Base-by-base conservation (phyloP, 2,888 invertebrate species). In the Malthinus seriepunctatus region DNA sequence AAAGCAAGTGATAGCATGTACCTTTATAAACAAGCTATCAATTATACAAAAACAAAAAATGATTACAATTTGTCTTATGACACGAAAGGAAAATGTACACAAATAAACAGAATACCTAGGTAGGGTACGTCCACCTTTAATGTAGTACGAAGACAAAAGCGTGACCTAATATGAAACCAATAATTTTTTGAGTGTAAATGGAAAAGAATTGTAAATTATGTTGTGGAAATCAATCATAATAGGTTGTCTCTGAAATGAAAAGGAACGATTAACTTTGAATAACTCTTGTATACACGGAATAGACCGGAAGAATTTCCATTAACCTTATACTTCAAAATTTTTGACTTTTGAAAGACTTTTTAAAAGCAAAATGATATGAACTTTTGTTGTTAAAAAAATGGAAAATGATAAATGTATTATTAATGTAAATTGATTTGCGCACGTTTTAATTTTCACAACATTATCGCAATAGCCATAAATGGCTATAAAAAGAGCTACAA, bases 181-280 rank as follows among this genome's bases (percentile, higher is more conserved):
- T 34, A 49, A 49, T 37, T n/a, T n/a, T n/a, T 49, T 37, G 23
- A 5, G 23, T 5, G 23, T 5, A 5, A 23, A 49, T 49, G n/a
- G 10, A n/a, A 12, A 12, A 10, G 7, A 42, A 12, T 9, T 11
- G 14, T 2, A 47, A n/a, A 6, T 45, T 52, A 35, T 52, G 44
- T 52, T 37, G n/a, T n/a, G 52, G 6, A 35, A 52, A 52, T 52
- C 52, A 35, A 52, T 52, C 42, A 51, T 51, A 23, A 23, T 14
- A 15, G 42, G 51, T 51, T 14, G 14, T n/a, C n/a, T n/a, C 23
- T 23, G 23, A 23, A 23, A 2, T 44, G 23, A 35, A 45, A 37
- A 11, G 37, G 52, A 31, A n/a, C 35, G 45, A 51, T 51, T 51
- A 51, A 44, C 10, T 51, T 34, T 44, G 45, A 45, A 51, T 51